Evolutionary conservation across 2,113 vertebrate genomes (phyloP).

Genomic region (Arothron firmamentum): DNA sequence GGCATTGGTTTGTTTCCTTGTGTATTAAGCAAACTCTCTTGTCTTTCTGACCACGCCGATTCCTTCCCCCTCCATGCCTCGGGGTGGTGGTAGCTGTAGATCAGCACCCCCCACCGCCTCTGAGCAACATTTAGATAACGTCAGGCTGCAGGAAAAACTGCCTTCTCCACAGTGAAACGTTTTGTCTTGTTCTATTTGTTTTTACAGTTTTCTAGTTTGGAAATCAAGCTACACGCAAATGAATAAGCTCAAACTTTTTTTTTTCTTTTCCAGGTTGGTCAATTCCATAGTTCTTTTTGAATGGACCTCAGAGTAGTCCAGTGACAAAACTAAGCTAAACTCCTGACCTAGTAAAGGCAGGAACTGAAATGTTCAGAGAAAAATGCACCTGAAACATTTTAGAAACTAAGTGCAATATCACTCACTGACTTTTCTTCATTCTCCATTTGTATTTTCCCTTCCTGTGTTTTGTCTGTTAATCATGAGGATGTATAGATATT

Average conservation of each 20-base stretch:
- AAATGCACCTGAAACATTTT: constrained; percentile 84
- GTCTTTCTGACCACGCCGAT: constrained; percentile 57
- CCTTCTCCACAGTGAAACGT: constrained; percentile 28
- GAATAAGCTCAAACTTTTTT: constrained; percentile 69
- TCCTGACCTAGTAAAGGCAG: constrained; percentile 79
- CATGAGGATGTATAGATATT: constrained; percentile 89
- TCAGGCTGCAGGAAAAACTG: constrained; percentile 68
- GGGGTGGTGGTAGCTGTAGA: constrained; percentile 73
- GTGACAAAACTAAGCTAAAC: constrained; percentile 83
- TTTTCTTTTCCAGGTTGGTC: constrained; percentile 69
- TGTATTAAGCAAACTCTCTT: constrained; percentile 58
- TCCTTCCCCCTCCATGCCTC: constrained; percentile 65
- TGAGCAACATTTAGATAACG: constrained; percentile 43
- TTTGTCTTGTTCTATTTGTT: constrained; percentile 45
- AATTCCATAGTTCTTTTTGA: constrained; percentile 71
- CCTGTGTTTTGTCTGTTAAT: constrained; percentile 76
- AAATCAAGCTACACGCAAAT: constrained; percentile 52
- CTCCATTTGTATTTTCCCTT: constrained; percentile 83
- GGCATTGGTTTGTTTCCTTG: constrained; percentile 78
- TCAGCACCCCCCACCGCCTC: constrained; percentile 35
- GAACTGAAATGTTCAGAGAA: constrained; percentile 74
- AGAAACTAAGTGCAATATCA: constrained; percentile 99
- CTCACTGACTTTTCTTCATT: constrained; percentile 87
- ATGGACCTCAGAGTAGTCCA: constrained; percentile 76
- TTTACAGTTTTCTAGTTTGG: constrained; percentile 39